Percentiles rank a stretch among this genome's conserved stretches.
These are phyloP conservation scores for Mus musculus DNA, from an alignment of 2,113 vertebrate genomes.

Conservation along the genomic window DNA sequence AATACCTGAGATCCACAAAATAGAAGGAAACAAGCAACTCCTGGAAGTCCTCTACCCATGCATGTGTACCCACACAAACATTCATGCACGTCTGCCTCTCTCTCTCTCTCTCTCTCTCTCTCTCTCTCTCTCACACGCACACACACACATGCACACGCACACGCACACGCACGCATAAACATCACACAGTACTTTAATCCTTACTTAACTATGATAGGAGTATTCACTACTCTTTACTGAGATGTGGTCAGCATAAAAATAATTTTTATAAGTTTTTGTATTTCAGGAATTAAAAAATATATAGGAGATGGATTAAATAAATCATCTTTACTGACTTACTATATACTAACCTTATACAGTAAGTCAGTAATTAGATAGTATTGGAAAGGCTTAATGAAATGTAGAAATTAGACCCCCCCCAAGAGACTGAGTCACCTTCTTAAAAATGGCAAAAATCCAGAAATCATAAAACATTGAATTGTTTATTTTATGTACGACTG, in stretches of 20 bases:
- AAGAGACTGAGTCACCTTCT: neutral
- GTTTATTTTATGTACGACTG: no score
- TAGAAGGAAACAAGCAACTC: neutral
- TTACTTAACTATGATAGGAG: neutral
- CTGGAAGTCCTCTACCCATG: neutral
- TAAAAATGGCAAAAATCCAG: neutral
- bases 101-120: no score
- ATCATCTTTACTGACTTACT: no score
- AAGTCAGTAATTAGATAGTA: neutral
- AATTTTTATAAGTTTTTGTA: neutral
- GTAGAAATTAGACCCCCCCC: neutral
- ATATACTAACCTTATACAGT: neutral
- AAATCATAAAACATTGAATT: neutral
- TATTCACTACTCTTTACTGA: neutral
- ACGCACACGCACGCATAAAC: neutral
- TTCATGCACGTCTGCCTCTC: neutral
- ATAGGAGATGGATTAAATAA: neutral
- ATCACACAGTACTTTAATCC: neutral
- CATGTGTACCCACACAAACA: neutral
- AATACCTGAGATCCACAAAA: neutral
- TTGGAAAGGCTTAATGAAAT: no score
- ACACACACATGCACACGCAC: neutral
- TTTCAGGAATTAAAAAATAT: neutral
- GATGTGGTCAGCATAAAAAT: neutral
- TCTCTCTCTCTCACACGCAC: neutral